These are phyloP conservation scores for Corythornis cristatus DNA, from an alignment of 2,113 vertebrate species.

Conservation along the genomic window DNA sequence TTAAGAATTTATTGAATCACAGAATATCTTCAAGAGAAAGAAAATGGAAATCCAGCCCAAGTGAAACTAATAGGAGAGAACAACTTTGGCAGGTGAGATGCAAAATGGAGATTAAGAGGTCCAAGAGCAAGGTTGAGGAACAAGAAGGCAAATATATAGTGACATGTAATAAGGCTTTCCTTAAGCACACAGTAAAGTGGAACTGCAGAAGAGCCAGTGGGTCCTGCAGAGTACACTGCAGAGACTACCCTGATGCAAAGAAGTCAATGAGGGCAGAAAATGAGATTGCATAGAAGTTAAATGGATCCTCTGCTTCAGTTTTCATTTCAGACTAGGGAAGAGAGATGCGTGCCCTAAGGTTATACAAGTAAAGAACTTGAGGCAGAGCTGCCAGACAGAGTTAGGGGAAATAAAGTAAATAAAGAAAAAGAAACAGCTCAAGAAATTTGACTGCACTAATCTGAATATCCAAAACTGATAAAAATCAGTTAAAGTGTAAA, in stretches of 20 bases:
- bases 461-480: not conserved
- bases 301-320: not conserved
- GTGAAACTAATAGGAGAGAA: conserved; percentile 42
- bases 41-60: conserved; percentile 27
- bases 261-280: not conserved
- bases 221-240: not conserved
- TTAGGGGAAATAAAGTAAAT: not conserved
- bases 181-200: not conserved
- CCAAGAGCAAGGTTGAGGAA: conserved; percentile 25
- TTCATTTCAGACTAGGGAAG: not conserved
- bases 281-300: not conserved
- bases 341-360: not conserved
- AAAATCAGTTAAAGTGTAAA: not conserved
- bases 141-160: not conserved
- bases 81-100: conserved; percentile 46
- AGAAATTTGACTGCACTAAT: not conserved
- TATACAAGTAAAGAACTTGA: not conserved
- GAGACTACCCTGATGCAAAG: not conserved
- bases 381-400: not conserved
- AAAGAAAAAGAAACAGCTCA: rapidly evolving
- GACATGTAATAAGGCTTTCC: conserved; percentile 45
- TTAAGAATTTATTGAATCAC: conserved; percentile 2
- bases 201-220: not conserved
- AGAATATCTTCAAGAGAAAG: not conserved
- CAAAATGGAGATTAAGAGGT: conserved; percentile 41